Evolutionary conservation across 2,888 invertebrate species (phyloP), one percentile per base, ranked within the genome.

Genomic region (Xestia xanthographa): DNA sequence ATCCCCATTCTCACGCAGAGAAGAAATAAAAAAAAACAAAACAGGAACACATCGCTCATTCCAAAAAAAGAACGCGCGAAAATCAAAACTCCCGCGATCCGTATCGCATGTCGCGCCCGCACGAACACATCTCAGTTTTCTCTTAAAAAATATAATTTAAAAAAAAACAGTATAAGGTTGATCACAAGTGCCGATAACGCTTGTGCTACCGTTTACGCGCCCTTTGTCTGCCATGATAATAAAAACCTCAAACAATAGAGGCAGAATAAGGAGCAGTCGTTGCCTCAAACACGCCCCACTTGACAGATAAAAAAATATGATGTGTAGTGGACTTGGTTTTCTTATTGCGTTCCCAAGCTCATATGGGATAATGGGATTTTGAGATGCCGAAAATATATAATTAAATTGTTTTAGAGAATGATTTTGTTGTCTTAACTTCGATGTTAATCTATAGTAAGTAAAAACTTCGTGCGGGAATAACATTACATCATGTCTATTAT

Each of bases 141-240:
- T 89, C 88, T 88, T 90, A 91, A 92, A 86, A 92, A 91, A 87
- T 77, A 91, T 89, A 90, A 91, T 91, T 91, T n/a, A n/a, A 88
- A 91, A 94, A 93, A 92, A 93, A 85, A 82, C 82, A 90, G 92
- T 94, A 93, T 93, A 94, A 95, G 94, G 93, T 95, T 94, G 96
- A 96, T 96, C 95, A 95, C 91, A 95, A 88, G 93, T 90, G 91
- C 95, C 95, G 96, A 96, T 96, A 96, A 92, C 88, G 91, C 91
- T 90, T 91, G 89, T 88, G 95, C 96, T 96, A 96, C 96, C 96
- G 96, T 94, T 96, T 96, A 96, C 95, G 94, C 95, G 92, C 87
- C 92, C 93, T 95, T 96, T 96, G 96, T 96, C 93, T 93, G 90
- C 86, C 86, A 91, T 91, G 91, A 94, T 94, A 94, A 95, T 95